phyloP scores from a whole-genome alignment of 2,888 invertebrate species.

The Sarcophaga rosellei region DNA sequence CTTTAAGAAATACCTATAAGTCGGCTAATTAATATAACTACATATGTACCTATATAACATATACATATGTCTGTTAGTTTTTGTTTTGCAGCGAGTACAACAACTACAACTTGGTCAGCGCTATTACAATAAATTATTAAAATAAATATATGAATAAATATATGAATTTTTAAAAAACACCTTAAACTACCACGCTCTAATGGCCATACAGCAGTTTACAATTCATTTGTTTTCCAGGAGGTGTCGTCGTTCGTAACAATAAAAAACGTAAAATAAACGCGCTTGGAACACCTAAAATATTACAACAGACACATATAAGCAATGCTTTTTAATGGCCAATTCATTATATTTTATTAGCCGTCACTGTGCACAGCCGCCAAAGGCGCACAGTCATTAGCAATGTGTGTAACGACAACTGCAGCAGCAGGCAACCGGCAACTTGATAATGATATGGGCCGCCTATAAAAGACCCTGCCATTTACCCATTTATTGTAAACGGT shows the following conservation, averaged over 20 bases:
- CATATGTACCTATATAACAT: no score
- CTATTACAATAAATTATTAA: no score
- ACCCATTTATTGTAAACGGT: neutral
- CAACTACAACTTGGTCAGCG: no score
- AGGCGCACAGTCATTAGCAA: conserved; percentile 14
- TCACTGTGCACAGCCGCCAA: conserved; percentile 11
- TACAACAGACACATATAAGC: conserved; percentile 31
- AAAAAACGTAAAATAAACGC: neutral
- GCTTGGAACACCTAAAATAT: conserved; percentile 18
- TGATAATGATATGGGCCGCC: conserved; percentile 11
- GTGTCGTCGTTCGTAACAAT: no score
- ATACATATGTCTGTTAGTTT: no score
- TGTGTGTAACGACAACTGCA: conserved; percentile 33
- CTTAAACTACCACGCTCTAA: no score
- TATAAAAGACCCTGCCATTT: conserved; percentile 15
- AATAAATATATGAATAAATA: no score
- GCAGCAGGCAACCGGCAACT: neutral
- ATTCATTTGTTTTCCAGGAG: conserved; percentile 9
- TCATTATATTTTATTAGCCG: conserved; percentile 60
- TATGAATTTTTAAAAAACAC: no score
- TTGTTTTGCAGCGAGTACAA: no score
- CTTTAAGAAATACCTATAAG: no score
- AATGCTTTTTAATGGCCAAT: conserved; percentile 52
- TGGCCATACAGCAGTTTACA: neutral
- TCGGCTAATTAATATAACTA: no score